A percentile compares a stretch with the other conserved stretches of the same genome.
Evolutionary conservation across 2,888 invertebrate species (phyloP).

Genomic region (Drosophila glabriapex): DNA sequence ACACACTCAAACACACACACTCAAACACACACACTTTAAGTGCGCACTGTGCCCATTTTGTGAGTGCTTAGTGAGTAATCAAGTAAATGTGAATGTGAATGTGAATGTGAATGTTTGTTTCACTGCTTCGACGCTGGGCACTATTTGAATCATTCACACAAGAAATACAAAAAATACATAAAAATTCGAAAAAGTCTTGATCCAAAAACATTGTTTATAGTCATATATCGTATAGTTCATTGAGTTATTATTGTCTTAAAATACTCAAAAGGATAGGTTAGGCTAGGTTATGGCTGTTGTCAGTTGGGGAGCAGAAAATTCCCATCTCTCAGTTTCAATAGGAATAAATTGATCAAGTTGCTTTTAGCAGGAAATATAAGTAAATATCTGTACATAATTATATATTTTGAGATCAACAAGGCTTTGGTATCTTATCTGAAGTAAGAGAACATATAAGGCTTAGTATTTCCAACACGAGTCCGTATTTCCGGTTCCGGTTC

Average conservation of each 20-base stretch:
- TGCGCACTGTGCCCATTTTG: conserved; percentile 67
- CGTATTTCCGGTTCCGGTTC: not conserved
- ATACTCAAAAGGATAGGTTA: too few relatives aligned
- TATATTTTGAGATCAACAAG: not conserved
- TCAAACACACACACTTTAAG: conserved; percentile 50
- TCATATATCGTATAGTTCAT: not conserved
- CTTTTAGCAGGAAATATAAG: not conserved
- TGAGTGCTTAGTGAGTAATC: conserved; percentile 70
- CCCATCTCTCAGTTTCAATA: too few relatives aligned
- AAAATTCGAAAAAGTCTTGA: not conserved
- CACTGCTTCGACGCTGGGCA: conserved; percentile 17
- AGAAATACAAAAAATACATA: not conserved
- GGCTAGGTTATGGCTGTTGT: too few relatives aligned
- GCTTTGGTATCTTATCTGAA: not conserved
- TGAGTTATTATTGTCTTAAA: not conserved
- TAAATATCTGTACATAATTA: not conserved
- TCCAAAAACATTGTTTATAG: not conserved
- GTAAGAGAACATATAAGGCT: not conserved
- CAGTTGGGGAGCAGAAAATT: too few relatives aligned
- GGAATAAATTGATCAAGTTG: not conserved
- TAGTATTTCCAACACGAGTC: not conserved
- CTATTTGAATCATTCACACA: conserved; percentile 46
- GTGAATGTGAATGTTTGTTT: conserved; percentile 17
- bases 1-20: conserved; percentile 15
- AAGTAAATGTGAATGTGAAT: conserved; percentile 29